Evolutionary conservation across 2,797 vertebrate genomes (phyloP).

Genomic region (Diceros bicornis): DNA sequence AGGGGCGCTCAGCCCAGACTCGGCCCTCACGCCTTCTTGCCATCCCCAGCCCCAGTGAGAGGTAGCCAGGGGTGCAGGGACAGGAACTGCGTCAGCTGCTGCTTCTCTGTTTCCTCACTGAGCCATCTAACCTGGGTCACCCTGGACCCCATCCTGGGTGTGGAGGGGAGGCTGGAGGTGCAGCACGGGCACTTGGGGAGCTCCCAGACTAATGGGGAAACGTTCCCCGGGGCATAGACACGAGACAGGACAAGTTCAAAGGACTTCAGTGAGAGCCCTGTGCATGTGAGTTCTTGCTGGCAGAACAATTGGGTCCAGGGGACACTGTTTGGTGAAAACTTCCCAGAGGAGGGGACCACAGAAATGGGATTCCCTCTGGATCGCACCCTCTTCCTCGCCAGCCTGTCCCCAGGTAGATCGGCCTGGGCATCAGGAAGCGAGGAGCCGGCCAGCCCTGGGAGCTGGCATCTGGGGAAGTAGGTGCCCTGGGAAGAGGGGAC

Average conservation of each 20-base stretch:
- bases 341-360: not conserved
- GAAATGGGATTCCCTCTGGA: not conserved
- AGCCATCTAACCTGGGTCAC: not conserved
- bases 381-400: not conserved
- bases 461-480: slow-evolving; percentile 9
- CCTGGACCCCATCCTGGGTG: not conserved
- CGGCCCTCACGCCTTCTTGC: not conserved
- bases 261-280: not conserved
- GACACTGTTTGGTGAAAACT: not conserved
- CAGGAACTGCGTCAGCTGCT: not conserved
- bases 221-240: not conserved
- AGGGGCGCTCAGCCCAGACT: not conserved
- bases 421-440: not conserved
- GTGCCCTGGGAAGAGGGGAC: slow-evolving; percentile 54
- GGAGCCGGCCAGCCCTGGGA: slow-evolving; percentile 58
- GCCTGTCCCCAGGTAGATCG: not conserved
- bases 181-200: not conserved
- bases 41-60: not conserved
- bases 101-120: not conserved
- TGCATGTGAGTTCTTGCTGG: slow-evolving; percentile 8
- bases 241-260: slow-evolving; percentile 61
- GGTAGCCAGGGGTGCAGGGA: not conserved
- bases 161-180: not conserved
- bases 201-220: not conserved
- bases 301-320: not conserved